Base-by-base conservation (phyloP, 2,888 invertebrate species). In the Willowsia nigromaculata region DNA sequence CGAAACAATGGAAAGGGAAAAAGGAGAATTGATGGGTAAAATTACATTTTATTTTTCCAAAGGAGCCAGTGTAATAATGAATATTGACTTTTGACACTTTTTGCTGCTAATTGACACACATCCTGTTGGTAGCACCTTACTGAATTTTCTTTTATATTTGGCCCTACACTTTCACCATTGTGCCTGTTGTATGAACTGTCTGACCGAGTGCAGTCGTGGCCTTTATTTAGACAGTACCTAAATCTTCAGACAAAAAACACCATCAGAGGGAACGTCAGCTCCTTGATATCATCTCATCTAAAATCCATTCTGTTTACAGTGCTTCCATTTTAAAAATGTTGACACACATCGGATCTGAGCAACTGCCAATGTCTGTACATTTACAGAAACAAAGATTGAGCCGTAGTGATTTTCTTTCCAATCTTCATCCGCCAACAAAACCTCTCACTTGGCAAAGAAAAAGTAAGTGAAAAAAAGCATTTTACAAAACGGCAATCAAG, bases 21-120 rank as follows among this genome's bases (percentile, higher is more conserved):
- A 65, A 15, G 65, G 47, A 25, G 50, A 68, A 37, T n/a, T 47
- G 68, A 71, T 68, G 50, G 53, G 59, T 85, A 43, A 76, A 78
- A 56, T 85, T 85, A 27, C 74, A 59, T 56, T 85, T 68, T 37
- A 68, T 71, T 43, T 71, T 71, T 65, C 40, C 30, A 18, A 74
- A 83, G 50, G 33, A 62, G 62, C 13, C 47, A 53, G 43, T 43
- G 18, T 18, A 71, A 84, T 82, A 84, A 71, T 74, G 85, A 85
- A 74, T 65, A 59, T 68, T 80, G 80, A 86, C 86, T 86, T 50
- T 47, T 68, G 59, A 81, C 82, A 71, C 68, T 87, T 87, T 74
- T 59, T 30, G 9, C 76, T 27, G 71, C 76, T 87, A 80, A 86
- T 86, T 80, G 86, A 86, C 65, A 86, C 65, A 78, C 85, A 62